phyloP scores from a whole-genome alignment of 2,888 invertebrate species.

The Abrostola triplasia region DNA sequence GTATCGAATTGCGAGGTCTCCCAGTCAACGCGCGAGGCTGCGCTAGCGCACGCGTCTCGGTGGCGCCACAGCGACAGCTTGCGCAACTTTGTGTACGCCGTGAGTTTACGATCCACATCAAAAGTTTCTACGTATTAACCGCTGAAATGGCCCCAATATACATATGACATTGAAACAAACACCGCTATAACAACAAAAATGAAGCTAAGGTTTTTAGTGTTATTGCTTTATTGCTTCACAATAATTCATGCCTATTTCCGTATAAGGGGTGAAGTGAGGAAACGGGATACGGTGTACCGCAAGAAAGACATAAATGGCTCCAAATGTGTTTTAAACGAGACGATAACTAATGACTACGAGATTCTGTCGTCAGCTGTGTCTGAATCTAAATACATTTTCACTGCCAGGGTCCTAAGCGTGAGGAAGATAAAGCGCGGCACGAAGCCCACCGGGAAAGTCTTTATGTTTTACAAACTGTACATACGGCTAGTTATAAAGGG shows the following conservation, averaged over 20 bases:
- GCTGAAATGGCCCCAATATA: constrained; percentile 73
- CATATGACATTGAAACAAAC: constrained; percentile 63
- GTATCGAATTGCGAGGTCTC: constrained; percentile 86
- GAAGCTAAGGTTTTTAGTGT: constrained; percentile 80
- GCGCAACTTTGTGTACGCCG: constrained; percentile 77
- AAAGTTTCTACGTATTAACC: constrained; percentile 70
- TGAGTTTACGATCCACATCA: constrained; percentile 74
- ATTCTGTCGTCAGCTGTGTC: constrained; percentile 86
- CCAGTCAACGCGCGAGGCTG: constrained; percentile 86
- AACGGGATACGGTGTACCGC: constrained; percentile 78
- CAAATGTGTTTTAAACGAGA: constrained; percentile 87
- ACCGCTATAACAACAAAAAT: constrained; percentile 70
- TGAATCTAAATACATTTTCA: constrained; percentile 87
- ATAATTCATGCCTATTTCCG: constrained; percentile 77
- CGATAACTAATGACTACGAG: constrained; percentile 88
- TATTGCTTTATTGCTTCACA: constrained; percentile 75
- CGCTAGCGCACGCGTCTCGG: constrained; percentile 86
- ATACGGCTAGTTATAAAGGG: constrained; percentile 83
- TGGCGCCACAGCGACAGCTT: constrained; percentile 82
- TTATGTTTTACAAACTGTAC: constrained; percentile 84
- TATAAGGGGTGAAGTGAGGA: constrained; percentile 77
- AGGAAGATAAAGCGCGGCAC: constrained; percentile 83
- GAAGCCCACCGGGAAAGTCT: constrained; percentile 78
- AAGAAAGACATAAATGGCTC: constrained; percentile 83
- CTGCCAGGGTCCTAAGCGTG: constrained; percentile 83